Evolutionary conservation across 2,113 vertebrate species (phyloP).

Genomic region (Tragelaphus imberbis): DNA sequence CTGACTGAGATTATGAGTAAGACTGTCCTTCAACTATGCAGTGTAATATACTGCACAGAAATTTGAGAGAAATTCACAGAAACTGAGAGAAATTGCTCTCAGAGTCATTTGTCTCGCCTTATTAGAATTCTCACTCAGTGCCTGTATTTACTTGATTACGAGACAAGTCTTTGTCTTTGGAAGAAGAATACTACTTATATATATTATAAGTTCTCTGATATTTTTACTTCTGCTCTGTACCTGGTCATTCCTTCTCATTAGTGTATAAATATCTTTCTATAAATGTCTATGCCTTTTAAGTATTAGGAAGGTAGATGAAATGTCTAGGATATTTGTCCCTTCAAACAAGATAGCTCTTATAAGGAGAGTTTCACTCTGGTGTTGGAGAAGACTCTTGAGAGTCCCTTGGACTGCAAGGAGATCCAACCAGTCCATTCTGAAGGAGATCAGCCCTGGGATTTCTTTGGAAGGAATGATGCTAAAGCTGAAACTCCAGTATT

Average conservation of each 20-base stretch:
- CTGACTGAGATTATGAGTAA: not conserved
- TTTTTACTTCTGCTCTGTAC: not conserved
- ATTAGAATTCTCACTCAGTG: not conserved
- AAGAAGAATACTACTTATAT: not conserved
- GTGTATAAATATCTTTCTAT: not conserved
- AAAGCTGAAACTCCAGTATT: no score
- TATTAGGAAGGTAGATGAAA: not conserved
- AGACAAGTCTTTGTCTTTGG: not conserved
- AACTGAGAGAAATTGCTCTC: not conserved
- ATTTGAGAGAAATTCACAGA: no score
- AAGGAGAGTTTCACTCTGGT: not conserved
- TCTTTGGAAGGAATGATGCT: no score
- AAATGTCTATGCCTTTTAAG: not conserved
- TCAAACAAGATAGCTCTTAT: not conserved
- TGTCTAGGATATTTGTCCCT: not conserved
- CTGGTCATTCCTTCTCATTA: not conserved
- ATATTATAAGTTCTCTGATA: not conserved
- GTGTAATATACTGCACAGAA: not conserved
- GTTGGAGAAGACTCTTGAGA: no score
- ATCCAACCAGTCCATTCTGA: no score
- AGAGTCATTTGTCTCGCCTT: not conserved
- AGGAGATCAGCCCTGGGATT: no score
- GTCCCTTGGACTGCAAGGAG: no score
- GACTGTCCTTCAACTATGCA: not conserved
- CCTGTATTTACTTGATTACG: not conserved